Evolutionary conservation across 2,797 vertebrate genomes (phyloP).

Genomic region (Parambassis ranga): DNA sequence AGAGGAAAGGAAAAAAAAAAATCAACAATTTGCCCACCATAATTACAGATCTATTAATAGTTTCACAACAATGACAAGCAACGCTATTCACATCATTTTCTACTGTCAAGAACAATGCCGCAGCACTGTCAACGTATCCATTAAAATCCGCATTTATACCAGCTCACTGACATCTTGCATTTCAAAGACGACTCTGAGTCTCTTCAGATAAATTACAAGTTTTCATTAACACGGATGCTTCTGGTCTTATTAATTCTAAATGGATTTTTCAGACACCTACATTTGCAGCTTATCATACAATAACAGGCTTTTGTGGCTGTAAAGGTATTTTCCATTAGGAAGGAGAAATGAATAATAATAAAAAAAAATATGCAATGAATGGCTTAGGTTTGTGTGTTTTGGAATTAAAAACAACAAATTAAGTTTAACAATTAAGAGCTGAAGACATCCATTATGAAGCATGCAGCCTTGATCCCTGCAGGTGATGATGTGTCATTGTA

Average conservation of each 20-base stretch:
- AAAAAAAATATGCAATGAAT: slow-evolving; percentile 20
- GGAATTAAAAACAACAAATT: not conserved
- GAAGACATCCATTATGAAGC: no score
- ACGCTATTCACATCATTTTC: slow-evolving; percentile 76
- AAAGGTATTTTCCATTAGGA: slow-evolving; percentile 70
- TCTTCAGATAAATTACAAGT: slow-evolving; percentile 79
- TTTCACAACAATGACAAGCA: slow-evolving; percentile 79
- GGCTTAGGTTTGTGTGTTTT: slow-evolving; percentile 34
- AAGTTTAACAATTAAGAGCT: no score
- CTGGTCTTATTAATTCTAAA: slow-evolving; percentile 80
- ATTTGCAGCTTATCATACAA: slow-evolving; percentile 80
- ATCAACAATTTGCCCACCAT: slow-evolving; percentile 75
- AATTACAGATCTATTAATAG: slow-evolving; percentile 85
- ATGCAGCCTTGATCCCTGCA: no score
- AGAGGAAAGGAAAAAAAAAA: slow-evolving; percentile 61
- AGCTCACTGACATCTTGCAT: slow-evolving; percentile 78
- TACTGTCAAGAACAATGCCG: slow-evolving; percentile 76
- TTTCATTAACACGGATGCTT: slow-evolving; percentile 77
- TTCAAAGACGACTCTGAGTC: slow-evolving; percentile 76
- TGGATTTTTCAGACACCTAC: slow-evolving; percentile 73
- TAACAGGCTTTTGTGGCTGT: slow-evolving; percentile 71
- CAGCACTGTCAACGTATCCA: slow-evolving; percentile 71
- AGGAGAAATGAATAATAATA: slow-evolving; percentile 11
- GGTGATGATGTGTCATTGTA: no score
- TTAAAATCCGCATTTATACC: slow-evolving; percentile 77